Percentiles rank a stretch among this genome's conserved stretches.
Evolutionary conservation across 2,888 invertebrate species (phyloP).

Genomic region (Tachina grossa): DNA sequence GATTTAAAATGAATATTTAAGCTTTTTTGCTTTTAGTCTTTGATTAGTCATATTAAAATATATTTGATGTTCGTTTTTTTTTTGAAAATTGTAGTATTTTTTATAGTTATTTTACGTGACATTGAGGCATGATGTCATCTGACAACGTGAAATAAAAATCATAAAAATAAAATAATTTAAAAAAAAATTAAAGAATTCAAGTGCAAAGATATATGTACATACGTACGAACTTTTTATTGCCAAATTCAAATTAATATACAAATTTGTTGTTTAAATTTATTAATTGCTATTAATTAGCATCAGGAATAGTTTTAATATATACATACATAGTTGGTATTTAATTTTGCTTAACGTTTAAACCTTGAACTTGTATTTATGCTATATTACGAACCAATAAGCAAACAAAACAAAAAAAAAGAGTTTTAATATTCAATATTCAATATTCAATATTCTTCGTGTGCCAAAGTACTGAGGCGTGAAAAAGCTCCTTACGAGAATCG

Average conservation of each 20-base stretch:
- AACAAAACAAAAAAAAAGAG: no score
- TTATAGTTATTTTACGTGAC: constrained; percentile 42
- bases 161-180: constrained; percentile 43
- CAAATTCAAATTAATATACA: constrained; percentile 28
- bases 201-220: constrained; percentile 24
- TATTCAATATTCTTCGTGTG: no score
- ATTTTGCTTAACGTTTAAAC: neutral
- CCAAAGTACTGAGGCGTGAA: no score
- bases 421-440: neutral
- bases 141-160: constrained; percentile 26
- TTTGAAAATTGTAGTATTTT: constrained; percentile 24
- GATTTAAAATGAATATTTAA: neutral
- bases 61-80: constrained; percentile 34
- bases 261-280: neutral
- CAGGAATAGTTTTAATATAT: no score
- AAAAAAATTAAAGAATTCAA: constrained; percentile 37
- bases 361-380: neutral
- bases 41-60: constrained; percentile 54
- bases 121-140: constrained; percentile 68
- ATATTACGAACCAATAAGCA: no score
- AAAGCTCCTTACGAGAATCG: no score
- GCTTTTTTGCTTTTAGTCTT: neutral
- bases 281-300: constrained; percentile 18
- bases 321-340: neutral
- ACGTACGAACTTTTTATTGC: neutral